phyloP scores from a whole-genome alignment of 2,113 vertebrate species.

The Zootoca vivipara region DNA sequence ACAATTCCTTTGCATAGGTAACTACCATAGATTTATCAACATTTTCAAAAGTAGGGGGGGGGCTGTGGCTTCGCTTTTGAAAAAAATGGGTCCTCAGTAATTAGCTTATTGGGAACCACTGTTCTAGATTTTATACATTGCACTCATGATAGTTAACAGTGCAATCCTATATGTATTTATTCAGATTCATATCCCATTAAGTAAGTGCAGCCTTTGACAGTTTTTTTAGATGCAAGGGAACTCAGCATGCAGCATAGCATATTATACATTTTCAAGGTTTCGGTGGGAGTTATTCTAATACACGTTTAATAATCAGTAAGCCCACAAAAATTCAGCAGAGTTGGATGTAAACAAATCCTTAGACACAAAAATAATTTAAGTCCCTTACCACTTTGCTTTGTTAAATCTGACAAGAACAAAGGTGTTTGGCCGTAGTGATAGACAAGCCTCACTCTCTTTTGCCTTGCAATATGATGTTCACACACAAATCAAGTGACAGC shows the following conservation, averaged over 20 bases:
- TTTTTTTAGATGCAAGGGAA: not conserved
- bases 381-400: not conserved
- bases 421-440: not conserved
- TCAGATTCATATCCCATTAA: too few relatives aligned
- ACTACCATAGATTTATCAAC: too few relatives aligned
- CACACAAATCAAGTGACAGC: too few relatives aligned
- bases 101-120: too few relatives aligned
- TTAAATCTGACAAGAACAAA: slow-evolving; percentile 8
- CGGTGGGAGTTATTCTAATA: not conserved
- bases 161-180: too few relatives aligned
- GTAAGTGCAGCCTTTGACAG: not conserved
- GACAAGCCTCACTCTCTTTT: too few relatives aligned
- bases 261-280: not conserved
- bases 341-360: not conserved
- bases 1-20: too few relatives aligned
- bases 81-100: too few relatives aligned
- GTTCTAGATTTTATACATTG: not conserved
- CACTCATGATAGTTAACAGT: not conserved
- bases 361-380: not conserved
- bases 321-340: not conserved
- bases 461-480: too few relatives aligned
- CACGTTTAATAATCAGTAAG: not conserved
- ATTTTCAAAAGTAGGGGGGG: too few relatives aligned
- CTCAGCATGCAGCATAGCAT: not conserved
- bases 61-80: too few relatives aligned